Percentiles rank a stretch among this genome's conserved stretches.
phyloP scores from a whole-genome alignment of 2,888 invertebrate species.

The Lordiphosa fenestrarum region DNA sequence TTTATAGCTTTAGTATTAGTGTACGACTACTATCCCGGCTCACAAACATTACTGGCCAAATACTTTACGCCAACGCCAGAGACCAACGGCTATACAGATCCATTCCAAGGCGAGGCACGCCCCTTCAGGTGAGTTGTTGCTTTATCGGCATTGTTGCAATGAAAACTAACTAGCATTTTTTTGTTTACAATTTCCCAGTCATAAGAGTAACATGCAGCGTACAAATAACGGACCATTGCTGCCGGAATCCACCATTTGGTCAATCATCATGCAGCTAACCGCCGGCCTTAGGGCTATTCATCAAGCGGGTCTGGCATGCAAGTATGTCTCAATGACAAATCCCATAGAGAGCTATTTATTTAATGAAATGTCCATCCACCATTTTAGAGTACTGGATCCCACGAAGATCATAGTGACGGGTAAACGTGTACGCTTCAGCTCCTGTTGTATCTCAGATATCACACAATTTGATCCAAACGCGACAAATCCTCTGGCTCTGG shows the following conservation, averaged over 20 bases:
- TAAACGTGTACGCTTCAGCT: constrained; percentile 89
- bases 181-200: constrained; percentile 57
- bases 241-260: constrained; percentile 96
- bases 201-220: constrained; percentile 80
- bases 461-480: constrained; percentile 87
- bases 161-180: background rate
- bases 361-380: too few relatives aligned
- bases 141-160: background rate
- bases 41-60: constrained; percentile 92
- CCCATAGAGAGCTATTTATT: background rate
- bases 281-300: constrained; percentile 96
- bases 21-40: constrained; percentile 96
- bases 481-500: constrained; percentile 84
- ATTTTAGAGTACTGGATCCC: constrained; percentile 91
- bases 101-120: constrained; percentile 90
- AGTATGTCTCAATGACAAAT: constrained; percentile 77
- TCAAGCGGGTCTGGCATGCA: constrained; percentile 84
- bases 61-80: constrained; percentile 86
- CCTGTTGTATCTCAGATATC: constrained; percentile 90
- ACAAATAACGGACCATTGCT: constrained; percentile 87
- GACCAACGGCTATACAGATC: constrained; percentile 86
- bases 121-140: constrained; percentile 77
- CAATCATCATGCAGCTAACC: constrained; percentile 96
- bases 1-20: constrained; percentile 93
- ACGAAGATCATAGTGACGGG: constrained; percentile 93